phyloP scores from a whole-genome alignment of 92 coral and sea anemone genomes.

The Micromussa lordhowensis region DNA sequence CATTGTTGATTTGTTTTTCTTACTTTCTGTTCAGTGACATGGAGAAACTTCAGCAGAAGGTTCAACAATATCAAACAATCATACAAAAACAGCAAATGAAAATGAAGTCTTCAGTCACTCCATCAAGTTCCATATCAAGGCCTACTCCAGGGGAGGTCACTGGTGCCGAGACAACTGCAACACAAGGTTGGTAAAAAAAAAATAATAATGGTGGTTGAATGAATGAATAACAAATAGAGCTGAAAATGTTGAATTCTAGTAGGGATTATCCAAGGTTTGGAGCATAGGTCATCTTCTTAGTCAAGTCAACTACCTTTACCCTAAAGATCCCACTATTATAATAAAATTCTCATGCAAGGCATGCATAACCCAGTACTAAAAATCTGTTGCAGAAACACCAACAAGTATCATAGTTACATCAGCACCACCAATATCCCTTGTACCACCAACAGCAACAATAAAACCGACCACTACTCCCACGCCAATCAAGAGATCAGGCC shows the following conservation, averaged over 20 bases:
- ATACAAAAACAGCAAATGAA: slow-evolving; percentile 88
- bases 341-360: no score
- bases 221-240: not conserved
- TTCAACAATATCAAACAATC: slow-evolving; percentile 84
- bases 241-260: not conserved
- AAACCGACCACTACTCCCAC: slow-evolving; percentile 97
- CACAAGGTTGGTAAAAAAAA: slow-evolving; percentile 54
- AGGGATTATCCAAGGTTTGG: no score
- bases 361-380: not conserved
- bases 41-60: slow-evolving; percentile 78
- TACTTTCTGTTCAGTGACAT: slow-evolving; percentile 62
- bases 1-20: not conserved
- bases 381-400: slow-evolving; percentile 46
- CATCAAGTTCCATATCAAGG: slow-evolving; percentile 60
- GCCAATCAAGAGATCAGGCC: slow-evolving; percentile 79
- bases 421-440: slow-evolving; percentile 66
- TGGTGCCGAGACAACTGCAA: slow-evolving; percentile 57
- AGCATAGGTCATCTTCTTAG: no score
- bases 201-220: no score
- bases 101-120: slow-evolving; percentile 61
- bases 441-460: slow-evolving; percentile 95
- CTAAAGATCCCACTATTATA: no score
- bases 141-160: slow-evolving; percentile 57
- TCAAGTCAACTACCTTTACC: no score
- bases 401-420: slow-evolving; percentile 50